phyloP scores from a whole-genome alignment of 2,888 invertebrate species.

The Pseudoips prasinana region DNA sequence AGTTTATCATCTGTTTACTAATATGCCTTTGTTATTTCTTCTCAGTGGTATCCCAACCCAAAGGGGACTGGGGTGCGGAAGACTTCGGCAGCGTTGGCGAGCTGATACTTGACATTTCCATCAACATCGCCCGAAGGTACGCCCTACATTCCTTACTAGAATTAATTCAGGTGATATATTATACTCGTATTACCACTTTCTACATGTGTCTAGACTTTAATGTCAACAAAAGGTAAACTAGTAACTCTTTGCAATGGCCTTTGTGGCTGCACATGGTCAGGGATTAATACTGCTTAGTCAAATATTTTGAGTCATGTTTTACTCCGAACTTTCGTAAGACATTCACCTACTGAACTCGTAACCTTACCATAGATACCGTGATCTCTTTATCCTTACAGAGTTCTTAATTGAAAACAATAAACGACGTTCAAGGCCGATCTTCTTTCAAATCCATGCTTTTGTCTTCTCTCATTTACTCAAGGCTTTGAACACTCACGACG shows the following conservation, averaged over 20 bases:
- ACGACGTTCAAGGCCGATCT: constrained; percentile 29
- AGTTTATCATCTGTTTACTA: no score
- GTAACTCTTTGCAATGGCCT: no score
- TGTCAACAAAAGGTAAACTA: constrained; percentile 11
- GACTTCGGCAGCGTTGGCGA: constrained; percentile 94
- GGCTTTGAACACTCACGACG: constrained; percentile 41
- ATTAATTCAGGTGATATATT: constrained; percentile 10
- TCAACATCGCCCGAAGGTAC: constrained; percentile 91
- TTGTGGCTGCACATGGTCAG: constrained; percentile 5
- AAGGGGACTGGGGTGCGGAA: constrained; percentile 91
- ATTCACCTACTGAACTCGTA: constrained; percentile 37
- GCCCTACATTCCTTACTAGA: constrained; percentile 45
- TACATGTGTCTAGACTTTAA: constrained; percentile 20
- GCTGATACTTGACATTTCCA: constrained; percentile 91
- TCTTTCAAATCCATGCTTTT: constrained; percentile 27
- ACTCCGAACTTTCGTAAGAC: constrained; percentile 34
- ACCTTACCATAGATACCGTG: constrained; percentile 15
- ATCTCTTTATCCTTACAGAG: constrained; percentile 18
- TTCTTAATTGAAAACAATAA: constrained; percentile 26
- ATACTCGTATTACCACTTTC: constrained; percentile 20
- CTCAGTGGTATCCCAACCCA: constrained; percentile 90
- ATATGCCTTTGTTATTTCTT: no score
- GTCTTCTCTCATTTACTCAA: constrained; percentile 42
- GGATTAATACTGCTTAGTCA: neutral
- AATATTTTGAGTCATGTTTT: constrained; percentile 8